Conservation (phyloP, 1,140 invertebrate species). For the Lycorma delicatula region DNA sequence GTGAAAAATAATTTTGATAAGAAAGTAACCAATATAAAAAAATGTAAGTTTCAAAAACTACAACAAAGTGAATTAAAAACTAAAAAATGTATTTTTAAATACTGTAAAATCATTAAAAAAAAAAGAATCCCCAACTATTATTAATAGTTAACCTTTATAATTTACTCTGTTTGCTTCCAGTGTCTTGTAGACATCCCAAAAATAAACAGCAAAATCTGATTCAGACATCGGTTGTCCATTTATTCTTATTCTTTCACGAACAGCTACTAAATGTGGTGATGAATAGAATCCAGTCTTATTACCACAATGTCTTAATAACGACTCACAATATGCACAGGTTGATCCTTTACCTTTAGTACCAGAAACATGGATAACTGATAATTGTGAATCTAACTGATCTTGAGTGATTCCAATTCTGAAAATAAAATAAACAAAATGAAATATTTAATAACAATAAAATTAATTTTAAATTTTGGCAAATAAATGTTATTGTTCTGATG, state of each 20-base stretch:
- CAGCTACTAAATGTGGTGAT: conserved; percentile 89
- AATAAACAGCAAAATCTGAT: conserved; percentile 65
- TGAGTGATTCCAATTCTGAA: conserved; percentile 53
- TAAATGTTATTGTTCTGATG: no score
- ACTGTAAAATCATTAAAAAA: no score
- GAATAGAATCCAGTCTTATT: conserved; percentile 91
- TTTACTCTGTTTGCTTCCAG: conserved; percentile 42
- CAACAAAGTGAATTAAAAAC: no score
- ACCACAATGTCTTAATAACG: conserved; percentile 76
- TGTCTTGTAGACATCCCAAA: conserved; percentile 70
- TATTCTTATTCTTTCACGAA: conserved; percentile 86
- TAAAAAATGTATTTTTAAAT: no score
- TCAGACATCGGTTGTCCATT: conserved; percentile 70
- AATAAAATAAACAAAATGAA: conserved; percentile 14
- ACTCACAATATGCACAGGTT: conserved; percentile 88
- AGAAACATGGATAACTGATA: conserved; percentile 86
- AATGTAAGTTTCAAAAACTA: no score
- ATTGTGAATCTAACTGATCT: conserved; percentile 47
- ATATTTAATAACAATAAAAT: no score
- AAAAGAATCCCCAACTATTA: no score
- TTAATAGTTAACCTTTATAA: not conserved
- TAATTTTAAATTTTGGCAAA: no score
- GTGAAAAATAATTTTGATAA: no score
- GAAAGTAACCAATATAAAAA: no score
- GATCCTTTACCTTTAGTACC: conserved; percentile 97